Percentiles rank a stretch among this genome's conserved stretches.
phyloP scores from a whole-genome alignment of 2,888 invertebrate species.

The Lycia hirtaria region DNA sequence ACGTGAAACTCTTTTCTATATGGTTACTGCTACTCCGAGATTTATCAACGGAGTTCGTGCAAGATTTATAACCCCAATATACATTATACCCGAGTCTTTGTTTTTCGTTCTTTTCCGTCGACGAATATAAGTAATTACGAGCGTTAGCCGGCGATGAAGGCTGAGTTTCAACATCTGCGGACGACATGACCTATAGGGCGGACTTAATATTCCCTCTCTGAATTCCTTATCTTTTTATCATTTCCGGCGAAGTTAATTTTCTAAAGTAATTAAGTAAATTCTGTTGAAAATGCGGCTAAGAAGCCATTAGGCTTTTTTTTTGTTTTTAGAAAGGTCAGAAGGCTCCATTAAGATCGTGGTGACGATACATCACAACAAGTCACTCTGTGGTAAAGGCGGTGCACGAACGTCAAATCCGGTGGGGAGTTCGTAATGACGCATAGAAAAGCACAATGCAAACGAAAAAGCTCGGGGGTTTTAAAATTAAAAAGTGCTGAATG shows the following conservation, averaged over 20 bases:
- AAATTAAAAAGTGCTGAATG: conserved; percentile 66
- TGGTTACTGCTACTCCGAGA: conserved; percentile 58
- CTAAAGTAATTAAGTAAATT: conserved; percentile 23
- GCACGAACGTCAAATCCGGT: conserved; percentile 35
- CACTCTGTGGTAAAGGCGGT: conserved; percentile 33
- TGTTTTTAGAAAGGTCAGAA: conserved; percentile 33
- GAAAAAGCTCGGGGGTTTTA: conserved; percentile 53
- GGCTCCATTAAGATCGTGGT: conserved; percentile 39
- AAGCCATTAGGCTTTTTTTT: conserved; percentile 25
- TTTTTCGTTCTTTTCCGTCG: conserved; percentile 48
- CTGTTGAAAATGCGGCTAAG: conserved; percentile 14
- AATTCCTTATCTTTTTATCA: conserved; percentile 19
- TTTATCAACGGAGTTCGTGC: conserved; percentile 59
- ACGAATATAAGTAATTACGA: conserved; percentile 43
- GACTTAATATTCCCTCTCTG: conserved; percentile 29
- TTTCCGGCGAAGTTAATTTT: conserved; percentile 16
- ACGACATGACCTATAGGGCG: conserved; percentile 40
- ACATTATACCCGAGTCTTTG: conserved; percentile 56
- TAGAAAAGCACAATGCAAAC: conserved; percentile 54
- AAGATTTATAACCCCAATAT: conserved; percentile 59
- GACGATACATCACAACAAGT: conserved; percentile 41
- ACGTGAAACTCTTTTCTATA: conserved; percentile 61
- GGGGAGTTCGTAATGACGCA: conserved; percentile 51
- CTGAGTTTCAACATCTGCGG: conserved; percentile 39
- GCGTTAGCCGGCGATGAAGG: conserved; percentile 36